Evolutionary conservation across 2,888 invertebrate genomes (phyloP).

Genomic region (Caenorhabditis plicata): DNA sequence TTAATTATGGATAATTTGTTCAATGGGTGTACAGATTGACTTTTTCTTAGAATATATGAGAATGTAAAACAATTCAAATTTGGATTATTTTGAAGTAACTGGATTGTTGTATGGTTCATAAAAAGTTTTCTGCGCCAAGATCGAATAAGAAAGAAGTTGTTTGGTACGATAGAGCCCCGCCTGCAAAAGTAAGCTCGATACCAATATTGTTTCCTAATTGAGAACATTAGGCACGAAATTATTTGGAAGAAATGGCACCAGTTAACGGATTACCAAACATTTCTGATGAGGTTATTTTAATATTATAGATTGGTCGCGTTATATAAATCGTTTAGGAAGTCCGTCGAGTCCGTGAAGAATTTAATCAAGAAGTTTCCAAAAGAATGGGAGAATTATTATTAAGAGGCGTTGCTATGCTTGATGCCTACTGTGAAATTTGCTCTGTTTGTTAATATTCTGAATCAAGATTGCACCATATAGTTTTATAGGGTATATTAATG

Average conservation of each 20-base stretch:
- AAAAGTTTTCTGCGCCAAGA: constrained; percentile 14
- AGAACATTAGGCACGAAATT: constrained; percentile 16
- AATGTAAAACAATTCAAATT: too few relatives aligned
- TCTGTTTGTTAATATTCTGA: constrained; percentile 15
- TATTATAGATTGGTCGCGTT: background rate
- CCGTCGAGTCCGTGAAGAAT: constrained; percentile 10
- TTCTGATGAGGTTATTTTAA: background rate
- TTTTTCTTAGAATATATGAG: too few relatives aligned
- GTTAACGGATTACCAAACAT: constrained; percentile 23
- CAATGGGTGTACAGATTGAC: too few relatives aligned
- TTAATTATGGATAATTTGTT: too few relatives aligned
- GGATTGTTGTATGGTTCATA: constrained; percentile 32
- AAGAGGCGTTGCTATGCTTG: constrained; percentile 46
- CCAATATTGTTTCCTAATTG: background rate
- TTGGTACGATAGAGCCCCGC: constrained; percentile 27
- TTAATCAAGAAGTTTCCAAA: constrained; percentile 40
- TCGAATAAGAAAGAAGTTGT: constrained; percentile 3
- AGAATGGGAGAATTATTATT: constrained; percentile 46
- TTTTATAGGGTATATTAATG: constrained; percentile 45
- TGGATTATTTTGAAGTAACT: too few relatives aligned
- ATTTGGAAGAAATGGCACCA: constrained; percentile 40
- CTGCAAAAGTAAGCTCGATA: constrained; percentile 1
- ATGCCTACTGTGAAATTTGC: constrained; percentile 43
- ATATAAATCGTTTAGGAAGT: background rate
- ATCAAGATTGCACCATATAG: too few relatives aligned